Base-by-base conservation (phyloP, 2,888 invertebrate species). In the Hirtodrosophila alboralis region DNA sequence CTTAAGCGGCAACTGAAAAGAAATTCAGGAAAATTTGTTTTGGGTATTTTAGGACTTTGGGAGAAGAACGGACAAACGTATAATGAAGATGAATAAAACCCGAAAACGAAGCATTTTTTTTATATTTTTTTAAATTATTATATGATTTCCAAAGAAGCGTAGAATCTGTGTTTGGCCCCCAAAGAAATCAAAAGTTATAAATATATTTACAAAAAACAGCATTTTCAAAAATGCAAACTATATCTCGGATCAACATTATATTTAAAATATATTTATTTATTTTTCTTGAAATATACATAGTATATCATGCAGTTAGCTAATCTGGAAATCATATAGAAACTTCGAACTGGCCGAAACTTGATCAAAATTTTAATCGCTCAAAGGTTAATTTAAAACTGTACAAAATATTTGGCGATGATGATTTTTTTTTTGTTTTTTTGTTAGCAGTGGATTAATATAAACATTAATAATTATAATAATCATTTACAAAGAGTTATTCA, bases 381-480 rank as follows among this genome's bases (percentile, higher is more conserved):
- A n/a, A n/a, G n/a, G 45, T 62, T 58, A 54, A 21, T 34, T 45
- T 51, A 48, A 65, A 72, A 74, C 83, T 78, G 83, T 78, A 83
- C 83, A 83, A 79, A 71, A 66, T 71, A 12, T 47, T 56, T 34
- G 51, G 30, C 31, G 67, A 76, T 80, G 77, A 74, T 26, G 26
- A 31, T 12, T 30, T 47, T 51, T 36, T 40, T 53, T 44, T 68
- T 21, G 5, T 56, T 48, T 16, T 52, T 61, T 57, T 75, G 76
- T 81, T 74, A 77, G 78, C 69, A 84, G 73, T 84, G 62, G 71
- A 73, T 79, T 75, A 74, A 70, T 81, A 79, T 84, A 83, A 86
- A 85, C 77, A 77, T 84, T 79, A 80, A 84, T 77, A 84, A 84
- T 80, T 60, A 71, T 79, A 79, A 79, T 79, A 74, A 79, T 78